Percentiles rank a stretch among this genome's conserved stretches.
Conservation (phyloP, 1,140 invertebrate genomes). For the Zaprionus taronus region DNA sequence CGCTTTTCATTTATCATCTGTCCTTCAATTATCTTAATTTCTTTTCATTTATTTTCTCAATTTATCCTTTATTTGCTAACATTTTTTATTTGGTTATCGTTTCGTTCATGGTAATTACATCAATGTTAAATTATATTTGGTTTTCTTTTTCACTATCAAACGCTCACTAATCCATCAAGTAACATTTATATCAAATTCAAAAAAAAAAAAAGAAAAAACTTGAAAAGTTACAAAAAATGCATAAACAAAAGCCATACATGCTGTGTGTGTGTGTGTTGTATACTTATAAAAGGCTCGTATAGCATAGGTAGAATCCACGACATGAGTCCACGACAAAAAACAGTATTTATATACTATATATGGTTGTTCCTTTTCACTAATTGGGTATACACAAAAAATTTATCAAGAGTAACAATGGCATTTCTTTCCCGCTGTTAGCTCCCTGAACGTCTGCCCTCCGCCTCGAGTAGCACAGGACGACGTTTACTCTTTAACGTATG, state of each 20-base stretch:
- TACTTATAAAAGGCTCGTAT: conserved; percentile 52
- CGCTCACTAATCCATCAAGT: conserved; percentile 65
- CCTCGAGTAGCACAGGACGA: conserved; percentile 38
- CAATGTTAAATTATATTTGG: conserved; percentile 63
- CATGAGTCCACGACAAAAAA: conserved; percentile 36
- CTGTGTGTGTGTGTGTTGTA: conserved; percentile 34
- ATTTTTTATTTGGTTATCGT: conserved; percentile 46
- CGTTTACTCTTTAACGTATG: conserved; percentile 50
- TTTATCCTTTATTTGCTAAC: conserved; percentile 59
- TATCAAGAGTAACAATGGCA: conserved; percentile 47
- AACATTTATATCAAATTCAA: conserved; percentile 66
- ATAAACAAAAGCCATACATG: conserved; percentile 56
- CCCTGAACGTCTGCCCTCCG: conserved; percentile 14
- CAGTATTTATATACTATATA: conserved; percentile 49
- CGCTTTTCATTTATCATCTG: not conserved
- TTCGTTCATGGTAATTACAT: conserved; percentile 46
- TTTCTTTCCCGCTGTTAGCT: conserved; percentile 26
- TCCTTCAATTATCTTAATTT: conserved; percentile 8
- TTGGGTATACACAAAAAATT: conserved; percentile 40
- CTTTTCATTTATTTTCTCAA: conserved; percentile 26
- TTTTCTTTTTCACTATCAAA: conserved; percentile 47
- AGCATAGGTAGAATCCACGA: conserved; percentile 44
- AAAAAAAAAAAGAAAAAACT: conserved; percentile 37
- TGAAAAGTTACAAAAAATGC: conserved; percentile 21
- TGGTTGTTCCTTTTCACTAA: conserved; percentile 29